Conservation (phyloP, 2,888 invertebrate genomes). For the Ctenicera cuprea region DNA sequence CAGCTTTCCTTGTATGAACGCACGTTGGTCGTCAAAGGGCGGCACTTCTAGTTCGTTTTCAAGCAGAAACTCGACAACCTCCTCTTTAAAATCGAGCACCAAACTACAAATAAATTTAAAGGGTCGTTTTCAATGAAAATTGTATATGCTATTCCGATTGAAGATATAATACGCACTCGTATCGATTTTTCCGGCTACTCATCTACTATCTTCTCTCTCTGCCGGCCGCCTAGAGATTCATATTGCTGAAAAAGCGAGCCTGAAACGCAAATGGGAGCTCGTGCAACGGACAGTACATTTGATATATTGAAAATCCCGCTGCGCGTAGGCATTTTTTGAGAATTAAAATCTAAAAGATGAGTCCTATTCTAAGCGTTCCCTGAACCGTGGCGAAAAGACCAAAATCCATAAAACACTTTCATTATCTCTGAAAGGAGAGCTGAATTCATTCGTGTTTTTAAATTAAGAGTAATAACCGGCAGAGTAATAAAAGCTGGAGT, state of each 20-base stretch:
- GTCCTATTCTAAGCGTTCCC: constrained; percentile 61
- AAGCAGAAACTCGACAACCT: constrained; percentile 1
- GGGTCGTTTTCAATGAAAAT: constrained; percentile 55
- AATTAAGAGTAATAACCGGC: constrained; percentile 50
- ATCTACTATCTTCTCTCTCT: constrained; percentile 18
- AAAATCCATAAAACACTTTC: constrained; percentile 54
- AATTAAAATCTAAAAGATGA: constrained; percentile 65
- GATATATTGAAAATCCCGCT: constrained; percentile 51
- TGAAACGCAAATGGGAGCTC: constrained; percentile 36
- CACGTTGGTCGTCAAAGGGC: neutral
- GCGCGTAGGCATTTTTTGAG: constrained; percentile 56
- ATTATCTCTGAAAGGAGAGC: constrained; percentile 47
- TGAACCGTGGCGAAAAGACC: constrained; percentile 60
- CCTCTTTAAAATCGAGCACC: constrained; percentile 36
- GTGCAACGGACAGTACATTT: constrained; percentile 50
- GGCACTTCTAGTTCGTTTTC: no score
- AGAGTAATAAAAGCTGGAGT: constrained; percentile 22
- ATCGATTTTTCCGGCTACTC: constrained; percentile 32
- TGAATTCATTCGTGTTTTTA: constrained; percentile 46
- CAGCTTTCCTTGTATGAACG: neutral
- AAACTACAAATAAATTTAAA: constrained; percentile 52
- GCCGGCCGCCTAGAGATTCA: constrained; percentile 4
- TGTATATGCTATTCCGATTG: constrained; percentile 50
- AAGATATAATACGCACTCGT: constrained; percentile 42
- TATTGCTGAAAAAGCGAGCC: constrained; percentile 3